Percentiles rank a stretch among this genome's conserved stretches.
phyloP scores from a whole-genome alignment of 2,888 invertebrate species.

The Thyatira batis region DNA sequence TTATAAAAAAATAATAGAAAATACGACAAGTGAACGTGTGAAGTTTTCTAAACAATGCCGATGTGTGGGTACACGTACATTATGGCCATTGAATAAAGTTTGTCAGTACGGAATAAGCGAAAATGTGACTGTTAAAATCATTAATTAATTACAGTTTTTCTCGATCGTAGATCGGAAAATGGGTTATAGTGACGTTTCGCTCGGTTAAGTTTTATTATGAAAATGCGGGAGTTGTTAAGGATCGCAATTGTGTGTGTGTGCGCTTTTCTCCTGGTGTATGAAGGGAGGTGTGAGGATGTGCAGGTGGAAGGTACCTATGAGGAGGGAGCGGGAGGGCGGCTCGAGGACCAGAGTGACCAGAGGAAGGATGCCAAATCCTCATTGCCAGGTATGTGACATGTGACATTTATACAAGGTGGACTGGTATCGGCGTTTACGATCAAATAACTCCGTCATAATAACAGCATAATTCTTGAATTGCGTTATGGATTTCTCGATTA shows the following conservation, averaged over 20 bases:
- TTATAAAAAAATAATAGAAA: neutral
- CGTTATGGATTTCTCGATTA: neutral
- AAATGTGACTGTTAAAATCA: constrained; percentile 72
- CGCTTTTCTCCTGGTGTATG: constrained; percentile 59
- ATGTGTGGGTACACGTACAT: constrained; percentile 19
- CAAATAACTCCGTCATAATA: neutral
- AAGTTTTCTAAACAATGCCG: constrained; percentile 34
- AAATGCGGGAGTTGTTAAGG: constrained; percentile 72
- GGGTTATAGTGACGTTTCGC: constrained; percentile 53
- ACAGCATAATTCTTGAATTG: neutral
- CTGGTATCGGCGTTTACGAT: constrained; percentile 5
- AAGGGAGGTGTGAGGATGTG: constrained; percentile 58
- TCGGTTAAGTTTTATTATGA: constrained; percentile 50
- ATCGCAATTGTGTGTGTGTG: constrained; percentile 69
- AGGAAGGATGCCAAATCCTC: constrained; percentile 58
- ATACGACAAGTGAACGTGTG: constrained; percentile 29
- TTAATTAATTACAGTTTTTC: constrained; percentile 39
- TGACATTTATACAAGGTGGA: constrained; percentile 11
- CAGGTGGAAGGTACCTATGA: constrained; percentile 34
- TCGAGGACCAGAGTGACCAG: constrained; percentile 46
- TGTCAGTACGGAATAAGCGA: constrained; percentile 54
- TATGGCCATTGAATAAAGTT: constrained; percentile 53
- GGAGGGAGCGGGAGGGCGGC: constrained; percentile 27
- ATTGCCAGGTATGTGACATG: constrained; percentile 54
- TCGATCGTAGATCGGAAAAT: constrained; percentile 54